These are phyloP conservation scores for Hestina assimilis DNA, from an alignment of 1,140 invertebrate genomes.

Conservation along the genomic window DNA sequence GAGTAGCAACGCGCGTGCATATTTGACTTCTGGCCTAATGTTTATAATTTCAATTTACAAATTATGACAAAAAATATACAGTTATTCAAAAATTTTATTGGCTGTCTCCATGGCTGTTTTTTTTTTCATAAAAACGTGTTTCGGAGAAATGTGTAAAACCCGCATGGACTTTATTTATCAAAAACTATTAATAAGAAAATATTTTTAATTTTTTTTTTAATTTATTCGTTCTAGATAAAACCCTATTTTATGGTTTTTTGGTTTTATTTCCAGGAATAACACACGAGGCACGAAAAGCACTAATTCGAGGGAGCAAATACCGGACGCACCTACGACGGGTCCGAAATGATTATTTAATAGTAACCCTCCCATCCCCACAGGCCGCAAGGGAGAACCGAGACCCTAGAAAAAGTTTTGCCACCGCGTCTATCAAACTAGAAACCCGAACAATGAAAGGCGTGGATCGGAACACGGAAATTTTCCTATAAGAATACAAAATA, in stretches of 20 bases:
- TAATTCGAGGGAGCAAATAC: slow-evolving; percentile 62
- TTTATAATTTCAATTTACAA: too few species aligned
- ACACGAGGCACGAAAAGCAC: slow-evolving; percentile 48
- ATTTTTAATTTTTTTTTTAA: too few species aligned
- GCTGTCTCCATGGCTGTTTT: too few species aligned
- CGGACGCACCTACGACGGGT: slow-evolving; percentile 51
- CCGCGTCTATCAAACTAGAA: slow-evolving; percentile 66
- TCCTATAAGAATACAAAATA: not conserved
- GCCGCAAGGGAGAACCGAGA: slow-evolving; percentile 36
- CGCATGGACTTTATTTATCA: too few species aligned
- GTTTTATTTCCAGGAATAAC: slow-evolving; percentile 36
- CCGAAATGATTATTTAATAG: slow-evolving; percentile 76
- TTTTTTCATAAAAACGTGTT: too few species aligned
- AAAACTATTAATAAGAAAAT: too few species aligned
- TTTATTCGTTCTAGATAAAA: too few species aligned
- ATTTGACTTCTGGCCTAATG: too few species aligned
- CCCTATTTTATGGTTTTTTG: slow-evolving; percentile 10
- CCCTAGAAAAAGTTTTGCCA: slow-evolving; percentile 69
- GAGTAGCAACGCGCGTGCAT: too few species aligned
- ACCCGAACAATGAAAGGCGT: slow-evolving; percentile 26
- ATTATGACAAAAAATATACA: too few species aligned
- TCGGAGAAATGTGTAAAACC: too few species aligned
- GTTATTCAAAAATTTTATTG: too few species aligned
- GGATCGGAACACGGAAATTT: slow-evolving; percentile 11
- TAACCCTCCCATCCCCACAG: slow-evolving; percentile 44